phyloP scores from a whole-genome alignment of 2,888 invertebrate genomes.

The Leptopilina myrica region DNA sequence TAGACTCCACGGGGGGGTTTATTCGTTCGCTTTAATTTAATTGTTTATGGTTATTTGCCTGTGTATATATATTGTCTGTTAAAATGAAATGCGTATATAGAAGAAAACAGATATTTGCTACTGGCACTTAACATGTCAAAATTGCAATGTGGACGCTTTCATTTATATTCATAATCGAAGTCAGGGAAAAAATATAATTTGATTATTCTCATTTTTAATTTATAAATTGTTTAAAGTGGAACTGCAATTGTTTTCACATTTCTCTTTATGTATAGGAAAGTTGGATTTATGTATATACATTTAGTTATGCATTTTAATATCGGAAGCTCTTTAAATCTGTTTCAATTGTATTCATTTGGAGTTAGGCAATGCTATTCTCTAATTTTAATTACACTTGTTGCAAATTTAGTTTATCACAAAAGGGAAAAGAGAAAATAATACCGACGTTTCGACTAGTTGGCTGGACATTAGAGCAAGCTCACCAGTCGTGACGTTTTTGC shows the following conservation, averaged over 20 bases:
- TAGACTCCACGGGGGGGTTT: conserved; percentile 15
- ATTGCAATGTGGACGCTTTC: not conserved
- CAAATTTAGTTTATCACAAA: not conserved
- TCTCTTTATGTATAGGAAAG: too few relatives aligned
- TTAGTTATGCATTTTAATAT: too few relatives aligned
- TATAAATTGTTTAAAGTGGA: too few relatives aligned
- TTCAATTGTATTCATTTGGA: too few relatives aligned
- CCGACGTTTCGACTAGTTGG: not conserved
- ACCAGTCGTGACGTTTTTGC: conserved; percentile 16
- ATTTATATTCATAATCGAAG: not conserved
- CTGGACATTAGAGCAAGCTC: conserved; percentile 16
- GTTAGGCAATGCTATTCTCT: too few relatives aligned
- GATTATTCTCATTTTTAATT: too few relatives aligned
- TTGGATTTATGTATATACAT: too few relatives aligned
- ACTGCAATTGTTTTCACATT: too few relatives aligned
- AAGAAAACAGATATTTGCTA: not conserved
- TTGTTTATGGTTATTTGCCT: conserved; percentile 25
- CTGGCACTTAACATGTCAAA: not conserved
- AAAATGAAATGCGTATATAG: not conserved
- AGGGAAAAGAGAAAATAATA: not conserved
- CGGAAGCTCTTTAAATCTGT: too few relatives aligned
- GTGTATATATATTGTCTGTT: not conserved
- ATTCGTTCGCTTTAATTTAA: conserved; percentile 27
- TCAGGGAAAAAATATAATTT: not conserved
- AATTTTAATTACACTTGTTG: not conserved